Conservation (phyloP, 2,797 vertebrate genomes). For the Monodelphis domestica region DNA sequence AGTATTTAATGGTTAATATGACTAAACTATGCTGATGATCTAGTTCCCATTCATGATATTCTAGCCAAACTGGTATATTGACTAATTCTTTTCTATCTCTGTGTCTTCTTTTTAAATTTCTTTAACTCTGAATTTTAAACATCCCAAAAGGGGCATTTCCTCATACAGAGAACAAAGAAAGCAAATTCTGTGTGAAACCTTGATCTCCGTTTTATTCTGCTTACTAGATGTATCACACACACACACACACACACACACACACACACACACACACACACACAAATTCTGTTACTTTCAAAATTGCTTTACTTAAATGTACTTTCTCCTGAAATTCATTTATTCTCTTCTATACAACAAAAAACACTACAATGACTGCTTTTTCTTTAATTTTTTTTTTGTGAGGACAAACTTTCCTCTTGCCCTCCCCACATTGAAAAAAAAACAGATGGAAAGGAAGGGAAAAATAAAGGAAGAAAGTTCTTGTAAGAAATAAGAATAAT, state of each 20-base stretch:
- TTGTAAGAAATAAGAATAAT: background rate
- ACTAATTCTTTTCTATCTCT: background rate
- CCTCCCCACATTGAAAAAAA: background rate
- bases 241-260: too few species aligned
- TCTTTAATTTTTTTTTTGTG: background rate
- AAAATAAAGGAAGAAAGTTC: background rate
- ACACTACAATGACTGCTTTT: background rate
- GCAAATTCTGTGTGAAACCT: background rate
- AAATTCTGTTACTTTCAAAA: background rate
- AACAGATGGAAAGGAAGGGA: background rate
- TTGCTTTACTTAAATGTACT: background rate
- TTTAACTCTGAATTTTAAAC: background rate
- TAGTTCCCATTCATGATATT: background rate
- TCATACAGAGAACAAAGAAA: background rate
- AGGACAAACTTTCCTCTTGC: background rate
- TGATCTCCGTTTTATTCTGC: background rate
- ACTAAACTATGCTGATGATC: background rate
- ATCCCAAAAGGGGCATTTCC: background rate
- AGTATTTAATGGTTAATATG: background rate
- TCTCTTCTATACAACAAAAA: background rate
- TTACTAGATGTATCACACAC: too few species aligned
- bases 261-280: too few species aligned
- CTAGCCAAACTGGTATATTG: background rate
- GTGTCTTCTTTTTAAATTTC: background rate
- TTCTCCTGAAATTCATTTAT: background rate